Evolutionary conservation across 92 coral and sea anemone genomes (phyloP), one percentile per base, ranked within the genome.

Genomic region (Parazoanthus swiftii): DNA sequence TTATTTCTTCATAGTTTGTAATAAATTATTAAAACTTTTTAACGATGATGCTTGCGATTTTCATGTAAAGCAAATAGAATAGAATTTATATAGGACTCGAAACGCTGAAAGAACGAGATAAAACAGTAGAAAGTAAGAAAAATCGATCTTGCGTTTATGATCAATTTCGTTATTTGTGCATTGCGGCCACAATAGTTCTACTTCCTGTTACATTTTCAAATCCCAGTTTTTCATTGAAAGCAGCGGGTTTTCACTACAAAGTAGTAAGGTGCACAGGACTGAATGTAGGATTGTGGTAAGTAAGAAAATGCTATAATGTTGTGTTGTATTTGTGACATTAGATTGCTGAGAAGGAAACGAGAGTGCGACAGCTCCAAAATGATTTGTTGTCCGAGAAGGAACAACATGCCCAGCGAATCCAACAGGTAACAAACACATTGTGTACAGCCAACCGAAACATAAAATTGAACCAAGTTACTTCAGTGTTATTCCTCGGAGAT

Each of bases 391-490:
- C 96, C 42, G 99, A 97, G 91, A 97, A 97, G 89, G 99, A 97
- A 83, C 98, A 97, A 77, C 99, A 97, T 73, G 99, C 99, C 2
- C 98, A 97, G 89, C 91, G 99, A 74, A 95, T 97, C 23, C 98
- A 97, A 89, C 99, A 97, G 97, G 99, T 97, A 66, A 81, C 86
- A 54, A 29, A 21, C 14, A 63, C 70, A 63, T 21, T 4, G 6
- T 21, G 25, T 4, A 18, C 70, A 63, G 70, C 70, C 25, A 21
- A 26, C 26, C 7, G 23, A 63, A 63, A 63, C 14, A 63, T 6
- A 63, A 20, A 3, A n/a, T 26, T 5, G 59, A 16, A 4, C 67
- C 4, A 38, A 35, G 38, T 43, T 6, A 13, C 23, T 36, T 66
- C 42, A n/a, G 29, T 59, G 51, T n/a, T 59, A 3, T 21, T n/a